These are phyloP conservation scores for Adelognathus sp. DNA, from an alignment of 2,888 invertebrate genomes.

Conservation along the genomic window DNA sequence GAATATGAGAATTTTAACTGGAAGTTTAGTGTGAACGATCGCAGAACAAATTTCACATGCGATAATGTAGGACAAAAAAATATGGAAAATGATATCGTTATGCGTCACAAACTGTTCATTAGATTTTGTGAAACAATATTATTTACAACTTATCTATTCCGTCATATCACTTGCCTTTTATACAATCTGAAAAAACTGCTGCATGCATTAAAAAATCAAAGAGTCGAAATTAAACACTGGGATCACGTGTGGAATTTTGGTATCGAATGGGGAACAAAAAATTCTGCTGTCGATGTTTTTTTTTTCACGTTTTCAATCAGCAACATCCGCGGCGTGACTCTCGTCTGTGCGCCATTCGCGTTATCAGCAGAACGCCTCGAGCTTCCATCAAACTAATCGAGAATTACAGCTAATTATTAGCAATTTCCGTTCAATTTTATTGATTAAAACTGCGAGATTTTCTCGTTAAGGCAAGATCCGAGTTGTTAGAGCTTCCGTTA, in stretches of 20 bases:
- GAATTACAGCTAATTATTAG: slow-evolving; percentile 63
- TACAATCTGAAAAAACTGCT: slow-evolving; percentile 65
- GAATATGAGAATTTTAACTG: too few relatives aligned
- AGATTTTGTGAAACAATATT: not conserved
- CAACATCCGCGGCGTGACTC: not conserved
- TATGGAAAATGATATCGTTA: not conserved
- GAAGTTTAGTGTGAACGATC: too few relatives aligned
- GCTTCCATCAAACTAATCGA: not conserved
- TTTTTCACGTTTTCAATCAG: not conserved
- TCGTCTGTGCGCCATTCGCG: not conserved
- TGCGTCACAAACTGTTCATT: too few relatives aligned
- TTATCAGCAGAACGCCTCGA: not conserved
- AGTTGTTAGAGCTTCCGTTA: not conserved
- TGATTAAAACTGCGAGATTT: slow-evolving; percentile 2
- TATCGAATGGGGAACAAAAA: not conserved
- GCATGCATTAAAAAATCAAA: slow-evolving; percentile 67
- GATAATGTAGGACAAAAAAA: not conserved
- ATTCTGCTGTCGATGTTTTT: not conserved
- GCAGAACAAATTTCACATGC: too few relatives aligned
- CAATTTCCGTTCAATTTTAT: slow-evolving; percentile 67
- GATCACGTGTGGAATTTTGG: slow-evolving; percentile 38
- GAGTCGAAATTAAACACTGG: slow-evolving; percentile 49
- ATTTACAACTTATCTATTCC: slow-evolving; percentile 43
- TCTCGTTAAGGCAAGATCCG: not conserved
- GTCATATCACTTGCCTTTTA: slow-evolving; percentile 67